Evolutionary conservation across 2,797 vertebrate genomes (phyloP).

Genomic region (Bovichtus diacanthus): DNA sequence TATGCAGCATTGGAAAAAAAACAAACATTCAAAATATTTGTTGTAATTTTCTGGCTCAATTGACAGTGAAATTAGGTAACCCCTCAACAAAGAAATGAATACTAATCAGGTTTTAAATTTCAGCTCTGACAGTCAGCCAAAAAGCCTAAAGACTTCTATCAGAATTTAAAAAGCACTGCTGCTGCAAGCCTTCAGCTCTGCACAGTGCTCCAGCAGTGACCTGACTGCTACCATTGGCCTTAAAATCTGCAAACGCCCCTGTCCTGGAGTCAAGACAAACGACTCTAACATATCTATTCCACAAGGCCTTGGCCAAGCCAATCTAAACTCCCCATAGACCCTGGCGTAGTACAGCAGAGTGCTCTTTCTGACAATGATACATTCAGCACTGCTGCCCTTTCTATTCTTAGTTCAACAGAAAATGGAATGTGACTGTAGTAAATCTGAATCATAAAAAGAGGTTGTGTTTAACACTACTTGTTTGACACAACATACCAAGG

Average conservation of each 20-base stretch:
- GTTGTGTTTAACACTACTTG: conserved; percentile 20
- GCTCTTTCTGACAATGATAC: conserved; percentile 68
- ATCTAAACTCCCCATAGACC: conserved; percentile 53
- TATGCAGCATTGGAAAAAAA: not conserved
- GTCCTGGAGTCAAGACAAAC: conserved; percentile 50
- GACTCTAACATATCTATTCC: conserved; percentile 63
- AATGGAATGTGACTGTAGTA: conserved; percentile 50
- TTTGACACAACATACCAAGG: conserved; percentile 10
- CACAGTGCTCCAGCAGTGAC: conserved; percentile 23
- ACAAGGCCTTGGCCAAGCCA: conserved; percentile 48
- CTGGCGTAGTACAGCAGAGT: conserved; percentile 29
- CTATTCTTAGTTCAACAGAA: conserved; percentile 66
- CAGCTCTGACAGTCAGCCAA: conserved; percentile 5
- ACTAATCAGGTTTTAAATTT: conserved; percentile 14
- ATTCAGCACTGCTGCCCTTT: conserved; percentile 59
- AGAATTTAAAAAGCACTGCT: not conserved
- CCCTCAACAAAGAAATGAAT: conserved; percentile 1
- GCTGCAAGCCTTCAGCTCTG: conserved; percentile 1
- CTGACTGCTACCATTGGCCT: conserved; percentile 26
- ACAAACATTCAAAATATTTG: not conserved
- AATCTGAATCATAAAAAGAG: conserved; percentile 49
- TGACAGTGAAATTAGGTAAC: not conserved
- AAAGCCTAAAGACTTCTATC: not conserved
- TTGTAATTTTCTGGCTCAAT: not conserved
- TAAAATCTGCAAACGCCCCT: conserved; percentile 49